A percentile compares a stretch with the other conserved stretches of the same genome.
These are phyloP conservation scores for Drosophila kepulauana DNA, from an alignment of 1,140 invertebrate species.

Conservation along the genomic window DNA sequence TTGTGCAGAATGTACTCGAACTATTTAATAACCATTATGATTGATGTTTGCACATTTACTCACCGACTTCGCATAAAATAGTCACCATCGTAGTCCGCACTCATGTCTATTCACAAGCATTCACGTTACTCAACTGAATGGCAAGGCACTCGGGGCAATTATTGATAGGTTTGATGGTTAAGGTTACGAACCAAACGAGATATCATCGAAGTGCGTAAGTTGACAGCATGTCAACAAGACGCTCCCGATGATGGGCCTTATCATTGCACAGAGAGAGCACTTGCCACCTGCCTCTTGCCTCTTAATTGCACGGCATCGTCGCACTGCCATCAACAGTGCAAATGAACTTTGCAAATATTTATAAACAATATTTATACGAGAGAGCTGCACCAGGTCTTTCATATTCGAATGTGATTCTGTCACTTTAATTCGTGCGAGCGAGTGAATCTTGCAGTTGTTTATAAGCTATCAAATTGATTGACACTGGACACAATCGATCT, in stretches of 20 bases:
- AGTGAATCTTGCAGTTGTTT: no score
- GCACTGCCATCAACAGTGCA: neutral
- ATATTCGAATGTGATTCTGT: no score
- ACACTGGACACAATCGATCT: no score
- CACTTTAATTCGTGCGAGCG: no score
- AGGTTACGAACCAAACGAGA: constrained; percentile 27
- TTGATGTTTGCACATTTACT: constrained; percentile 18
- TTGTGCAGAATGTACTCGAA: neutral
- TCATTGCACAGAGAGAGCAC: constrained; percentile 15
- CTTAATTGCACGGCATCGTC: constrained; percentile 12
- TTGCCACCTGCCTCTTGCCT: neutral
- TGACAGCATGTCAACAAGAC: constrained; percentile 57
- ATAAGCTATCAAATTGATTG: no score
- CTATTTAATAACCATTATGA: neutral
- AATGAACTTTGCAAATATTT: constrained; percentile 20
- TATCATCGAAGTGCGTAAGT: constrained; percentile 48
- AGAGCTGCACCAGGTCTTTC: neutral
- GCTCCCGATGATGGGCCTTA: constrained; percentile 34
- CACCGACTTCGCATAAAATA: constrained; percentile 59
- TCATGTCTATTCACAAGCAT: constrained; percentile 55
- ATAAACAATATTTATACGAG: neutral
- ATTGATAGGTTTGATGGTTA: constrained; percentile 17
- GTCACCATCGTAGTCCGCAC: constrained; percentile 61
- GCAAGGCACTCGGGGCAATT: constrained; percentile 14
- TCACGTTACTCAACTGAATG: constrained; percentile 57